Conservation (phyloP, 2,113 vertebrate genomes). For the Ophiodon elongatus region DNA sequence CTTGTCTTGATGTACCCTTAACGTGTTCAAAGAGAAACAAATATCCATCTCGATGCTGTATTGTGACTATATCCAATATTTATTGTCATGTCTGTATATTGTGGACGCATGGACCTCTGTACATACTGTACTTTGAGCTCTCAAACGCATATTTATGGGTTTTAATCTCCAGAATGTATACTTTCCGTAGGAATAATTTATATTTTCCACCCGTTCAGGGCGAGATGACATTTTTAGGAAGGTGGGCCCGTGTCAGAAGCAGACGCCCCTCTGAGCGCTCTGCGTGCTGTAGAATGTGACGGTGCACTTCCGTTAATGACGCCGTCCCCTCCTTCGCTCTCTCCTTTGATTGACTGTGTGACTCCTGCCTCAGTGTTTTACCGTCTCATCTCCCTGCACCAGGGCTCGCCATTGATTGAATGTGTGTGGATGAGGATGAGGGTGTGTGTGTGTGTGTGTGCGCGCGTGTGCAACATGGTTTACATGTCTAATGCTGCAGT, state of each 20-base stretch:
- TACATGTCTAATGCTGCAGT: slow-evolving; percentile 70
- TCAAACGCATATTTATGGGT: slow-evolving; percentile 89
- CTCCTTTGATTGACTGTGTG: slow-evolving; percentile 43
- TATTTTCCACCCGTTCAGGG: slow-evolving; percentile 90
- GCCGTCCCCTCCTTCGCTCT: slow-evolving; percentile 3
- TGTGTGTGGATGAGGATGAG: slow-evolving; percentile 31
- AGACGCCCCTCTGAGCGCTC: slow-evolving; percentile 11
- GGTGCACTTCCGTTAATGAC: slow-evolving; percentile 1
- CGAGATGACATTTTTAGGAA: slow-evolving; percentile 29
- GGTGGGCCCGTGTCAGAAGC: slow-evolving; percentile 26
- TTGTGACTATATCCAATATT: slow-evolving; percentile 82
- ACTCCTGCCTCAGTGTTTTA: slow-evolving; percentile 23
- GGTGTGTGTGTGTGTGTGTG: slow-evolving; percentile 15
- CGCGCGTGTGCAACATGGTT: slow-evolving; percentile 54
- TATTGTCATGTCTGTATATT: slow-evolving; percentile 88
- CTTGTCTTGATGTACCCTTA: slow-evolving; percentile 17
- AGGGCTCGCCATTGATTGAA: slow-evolving; percentile 4
- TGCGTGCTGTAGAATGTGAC: slow-evolving; percentile 20
- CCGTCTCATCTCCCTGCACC: slow-evolving; percentile 34
- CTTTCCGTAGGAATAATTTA: slow-evolving; percentile 89
- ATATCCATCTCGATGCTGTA: slow-evolving; percentile 82
- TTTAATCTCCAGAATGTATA: slow-evolving; percentile 85
- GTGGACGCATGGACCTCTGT: slow-evolving; percentile 89
- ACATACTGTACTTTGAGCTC: slow-evolving; percentile 83
- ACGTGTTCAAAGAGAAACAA: slow-evolving; percentile 42